Conservation (phyloP, 2,888 invertebrate species). For the Mamestra brassicae region DNA sequence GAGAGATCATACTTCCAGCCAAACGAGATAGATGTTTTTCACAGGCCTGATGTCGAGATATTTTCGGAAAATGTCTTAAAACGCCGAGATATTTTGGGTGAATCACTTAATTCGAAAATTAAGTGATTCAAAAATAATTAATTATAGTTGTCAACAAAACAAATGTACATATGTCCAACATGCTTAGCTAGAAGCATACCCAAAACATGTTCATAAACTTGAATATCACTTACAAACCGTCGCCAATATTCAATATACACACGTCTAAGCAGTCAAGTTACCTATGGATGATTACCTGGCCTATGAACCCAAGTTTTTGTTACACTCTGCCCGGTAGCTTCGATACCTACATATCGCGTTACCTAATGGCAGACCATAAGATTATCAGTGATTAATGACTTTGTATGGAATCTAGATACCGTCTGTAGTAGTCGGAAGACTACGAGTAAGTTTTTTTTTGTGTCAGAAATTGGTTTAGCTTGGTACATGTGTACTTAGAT, state of each 20-base stretch:
- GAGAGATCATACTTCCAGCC: neutral
- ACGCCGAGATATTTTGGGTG: neutral
- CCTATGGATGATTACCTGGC: constrained; percentile 75
- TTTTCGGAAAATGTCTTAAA: too few species aligned
- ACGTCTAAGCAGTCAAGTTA: constrained; percentile 64
- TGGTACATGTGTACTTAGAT: constrained; percentile 1
- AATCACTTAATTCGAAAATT: too few species aligned
- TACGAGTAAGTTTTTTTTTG: constrained; percentile 8
- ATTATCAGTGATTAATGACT: constrained; percentile 66
- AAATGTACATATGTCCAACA: too few species aligned
- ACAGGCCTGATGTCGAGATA: neutral
- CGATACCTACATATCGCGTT: constrained; percentile 64
- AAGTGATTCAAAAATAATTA: too few species aligned
- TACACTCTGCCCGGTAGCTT: constrained; percentile 52
- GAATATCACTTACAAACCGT: neutral
- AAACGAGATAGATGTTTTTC: neutral
- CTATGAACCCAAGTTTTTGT: constrained; percentile 77
- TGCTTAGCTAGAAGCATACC: too few species aligned
- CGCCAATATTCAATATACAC: constrained; percentile 11
- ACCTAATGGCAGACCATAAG: constrained; percentile 61
- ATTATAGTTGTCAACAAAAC: too few species aligned
- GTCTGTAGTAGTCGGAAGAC: constrained; percentile 12
- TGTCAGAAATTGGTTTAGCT: neutral
- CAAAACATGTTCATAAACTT: neutral
- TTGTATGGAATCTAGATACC: constrained; percentile 55